These are phyloP conservation scores for Plotosus lineatus DNA, from an alignment of 2,113 vertebrate genomes.

Conservation along the genomic window DNA sequence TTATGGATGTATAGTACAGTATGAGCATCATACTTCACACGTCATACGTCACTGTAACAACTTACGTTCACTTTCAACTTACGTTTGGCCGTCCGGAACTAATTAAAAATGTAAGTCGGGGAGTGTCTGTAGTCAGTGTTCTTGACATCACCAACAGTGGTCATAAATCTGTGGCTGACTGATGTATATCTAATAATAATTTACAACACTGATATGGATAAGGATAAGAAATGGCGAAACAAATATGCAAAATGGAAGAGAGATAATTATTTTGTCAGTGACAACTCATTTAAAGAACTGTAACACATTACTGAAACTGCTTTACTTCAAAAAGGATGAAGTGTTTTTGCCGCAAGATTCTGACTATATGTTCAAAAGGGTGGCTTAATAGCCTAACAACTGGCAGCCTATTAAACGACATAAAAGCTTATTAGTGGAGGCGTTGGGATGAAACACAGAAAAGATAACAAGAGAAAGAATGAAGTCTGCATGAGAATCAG, in stretches of 20 bases:
- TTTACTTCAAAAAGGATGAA: background rate
- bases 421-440: slow-evolving; percentile 16
- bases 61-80: too few species aligned
- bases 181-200: too few species aligned
- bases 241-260: background rate
- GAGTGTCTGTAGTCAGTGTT: too few species aligned
- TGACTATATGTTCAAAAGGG: slow-evolving; percentile 7
- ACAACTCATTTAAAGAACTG: background rate
- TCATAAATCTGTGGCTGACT: too few species aligned
- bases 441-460: background rate
- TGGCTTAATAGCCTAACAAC: slow-evolving; percentile 5
- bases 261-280: background rate
- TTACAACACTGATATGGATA: too few species aligned
- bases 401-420: background rate
- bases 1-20: too few species aligned
- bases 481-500: background rate
- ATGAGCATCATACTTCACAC: too few species aligned
- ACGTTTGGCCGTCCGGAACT: too few species aligned
- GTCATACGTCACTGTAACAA: too few species aligned
- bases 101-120: too few species aligned
- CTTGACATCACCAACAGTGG: too few species aligned
- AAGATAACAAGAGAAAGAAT: background rate
- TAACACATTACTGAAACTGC: background rate
- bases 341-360: slow-evolving; percentile 3
- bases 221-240: too few species aligned